phyloP scores from a whole-genome alignment of 1,140 invertebrate genomes.

The Harpegnathos saltator region DNA sequence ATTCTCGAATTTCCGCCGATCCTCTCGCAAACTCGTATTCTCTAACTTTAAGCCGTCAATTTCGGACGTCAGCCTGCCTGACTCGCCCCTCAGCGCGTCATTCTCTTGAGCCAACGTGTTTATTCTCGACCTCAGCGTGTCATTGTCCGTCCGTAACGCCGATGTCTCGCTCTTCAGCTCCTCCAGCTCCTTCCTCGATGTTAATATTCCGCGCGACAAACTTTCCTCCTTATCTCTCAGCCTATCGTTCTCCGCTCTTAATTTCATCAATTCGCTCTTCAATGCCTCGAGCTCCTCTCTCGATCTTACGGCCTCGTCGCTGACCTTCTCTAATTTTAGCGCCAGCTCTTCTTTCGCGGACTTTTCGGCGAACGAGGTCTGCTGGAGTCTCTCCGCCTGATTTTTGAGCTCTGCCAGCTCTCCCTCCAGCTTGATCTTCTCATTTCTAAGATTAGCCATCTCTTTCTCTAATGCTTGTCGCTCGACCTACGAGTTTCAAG shows the following conservation, averaged over 20 bases:
- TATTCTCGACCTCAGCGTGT: constrained; percentile 25
- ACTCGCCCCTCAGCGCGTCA: constrained; percentile 32
- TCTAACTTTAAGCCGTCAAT: constrained; percentile 52
- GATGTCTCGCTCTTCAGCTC: constrained; percentile 52
- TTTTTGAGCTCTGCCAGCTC: constrained; percentile 34
- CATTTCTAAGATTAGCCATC: constrained; percentile 12
- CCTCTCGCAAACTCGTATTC: constrained; percentile 32
- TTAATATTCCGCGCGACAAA: constrained; percentile 24
- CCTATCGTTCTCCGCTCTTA: constrained; percentile 63
- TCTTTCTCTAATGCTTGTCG: constrained; percentile 61
- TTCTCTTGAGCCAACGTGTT: constrained; percentile 27
- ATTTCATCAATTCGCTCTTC: constrained; percentile 66
- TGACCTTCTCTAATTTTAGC: constrained; percentile 6
- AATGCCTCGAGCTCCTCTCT: constrained; percentile 66
- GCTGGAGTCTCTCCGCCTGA: constrained; percentile 39
- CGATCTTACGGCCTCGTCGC: constrained; percentile 28
- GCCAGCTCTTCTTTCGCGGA: constrained; percentile 40
- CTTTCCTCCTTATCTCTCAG: constrained; percentile 35
- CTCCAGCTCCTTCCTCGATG: constrained; percentile 40
- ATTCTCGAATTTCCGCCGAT: constrained; percentile 28
- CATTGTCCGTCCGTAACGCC: constrained; percentile 58
- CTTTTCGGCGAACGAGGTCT: constrained; percentile 46
- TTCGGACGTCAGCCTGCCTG: constrained; percentile 29
- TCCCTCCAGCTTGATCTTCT: constrained; percentile 55
- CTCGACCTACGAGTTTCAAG: constrained; percentile 38